A percentile compares a stretch with the other conserved stretches of the same genome.
phyloP scores from a whole-genome alignment of 2,113 vertebrate species.

The Mesembrinibis cayennensis region DNA sequence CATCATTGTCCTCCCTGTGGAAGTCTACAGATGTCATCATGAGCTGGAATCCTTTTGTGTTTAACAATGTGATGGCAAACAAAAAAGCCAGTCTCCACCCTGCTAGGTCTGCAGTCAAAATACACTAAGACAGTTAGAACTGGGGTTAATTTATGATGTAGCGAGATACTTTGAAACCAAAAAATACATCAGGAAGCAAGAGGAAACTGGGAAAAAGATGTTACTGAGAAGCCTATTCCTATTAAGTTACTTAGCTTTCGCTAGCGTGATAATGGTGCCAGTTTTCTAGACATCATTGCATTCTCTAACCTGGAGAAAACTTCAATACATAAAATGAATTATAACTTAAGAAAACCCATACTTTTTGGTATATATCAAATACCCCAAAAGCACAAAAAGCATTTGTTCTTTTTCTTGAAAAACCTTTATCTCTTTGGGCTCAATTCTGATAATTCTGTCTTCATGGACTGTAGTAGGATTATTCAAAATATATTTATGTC shows the following conservation, averaged over 20 bases:
- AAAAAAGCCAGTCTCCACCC: background rate
- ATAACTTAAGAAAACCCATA: background rate
- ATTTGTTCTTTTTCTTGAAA: background rate
- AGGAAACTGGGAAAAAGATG: background rate
- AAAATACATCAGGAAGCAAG: background rate
- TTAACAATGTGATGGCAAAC: background rate
- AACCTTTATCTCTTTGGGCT: background rate
- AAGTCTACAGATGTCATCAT: background rate
- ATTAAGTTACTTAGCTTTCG: background rate
- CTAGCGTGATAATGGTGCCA: background rate
- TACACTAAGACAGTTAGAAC: background rate
- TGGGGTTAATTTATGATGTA: background rate
- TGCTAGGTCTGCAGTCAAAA: background rate
- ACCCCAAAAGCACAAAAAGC: background rate
- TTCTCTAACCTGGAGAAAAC: background rate
- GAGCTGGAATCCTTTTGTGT: background rate
- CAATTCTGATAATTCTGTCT: background rate
- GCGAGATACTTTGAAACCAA: background rate
- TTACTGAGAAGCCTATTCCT: background rate
- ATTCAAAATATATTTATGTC: background rate
- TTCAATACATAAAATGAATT: background rate
- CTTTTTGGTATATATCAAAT: background rate
- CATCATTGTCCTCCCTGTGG: background rate
- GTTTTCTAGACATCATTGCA: background rate
- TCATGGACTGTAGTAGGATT: background rate